Base-by-base conservation (phyloP, 2,888 invertebrate species). In the Pterostichus niger region DNA sequence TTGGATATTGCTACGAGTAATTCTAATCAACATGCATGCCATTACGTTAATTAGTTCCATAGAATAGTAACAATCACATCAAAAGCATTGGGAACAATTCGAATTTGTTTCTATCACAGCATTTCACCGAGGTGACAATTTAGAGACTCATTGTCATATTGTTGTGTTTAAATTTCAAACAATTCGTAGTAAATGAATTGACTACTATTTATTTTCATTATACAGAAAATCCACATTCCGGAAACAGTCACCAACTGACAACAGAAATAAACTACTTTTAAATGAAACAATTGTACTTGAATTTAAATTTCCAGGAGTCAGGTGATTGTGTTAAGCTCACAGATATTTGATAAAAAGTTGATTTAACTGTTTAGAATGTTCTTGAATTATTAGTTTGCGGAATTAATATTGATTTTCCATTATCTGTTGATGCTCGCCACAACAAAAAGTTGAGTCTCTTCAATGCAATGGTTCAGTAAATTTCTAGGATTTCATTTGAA, bases 371-470 rank as follows among this genome's bases (percentile, higher is more conserved):
- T 75, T 10, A 52, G 54, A 75, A 54, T 77, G 24, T n/a, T 77
- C 56, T 13, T 56, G 59, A 77, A 59, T 77, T 77, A 77, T 77
- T 77, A 77, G 44, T 59, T 59, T 64, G 35, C 35, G n/a, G 35
- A 64, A 35, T 40, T 64, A 64, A 64, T 61, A 61, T 61, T 59
- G 59, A 78, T 78, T 78, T 78, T 78, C 24, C 59, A 78, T 78
- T 78, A 78, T 78, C 77, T 44, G 44, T 59, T 11, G 24, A 64
- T 64, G 64, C 11, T 64, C 5, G 0, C 6, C 64, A 13, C 13
- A 49, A 52, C 33, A 49, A 52, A 75, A 75, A 75, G 52, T 33
- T 9, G 17, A 7, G 6, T 1, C 33, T 61, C 61, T 49, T 61
- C 61, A 61, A 64, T 2, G 35, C 35, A 64, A 59, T 64, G 13